Conservation (phyloP, 2,797 vertebrate genomes). For the Pteronotus mesoamericanus region DNA sequence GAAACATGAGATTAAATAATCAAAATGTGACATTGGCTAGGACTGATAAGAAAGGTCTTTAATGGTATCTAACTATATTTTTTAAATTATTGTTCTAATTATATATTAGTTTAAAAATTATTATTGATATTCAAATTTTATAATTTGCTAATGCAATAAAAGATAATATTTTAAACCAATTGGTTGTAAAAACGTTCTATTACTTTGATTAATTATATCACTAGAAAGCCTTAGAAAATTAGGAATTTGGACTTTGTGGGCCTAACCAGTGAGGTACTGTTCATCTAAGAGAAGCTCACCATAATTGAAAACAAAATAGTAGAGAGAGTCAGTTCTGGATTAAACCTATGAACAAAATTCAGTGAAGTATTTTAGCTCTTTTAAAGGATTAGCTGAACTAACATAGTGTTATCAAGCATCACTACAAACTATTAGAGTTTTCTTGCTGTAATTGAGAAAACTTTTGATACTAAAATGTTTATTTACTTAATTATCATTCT, state of each 20-base stretch:
- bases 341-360: background rate
- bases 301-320: background rate
- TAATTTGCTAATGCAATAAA: background rate
- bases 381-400: background rate
- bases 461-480: background rate
- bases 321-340: background rate
- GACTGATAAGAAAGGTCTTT: background rate
- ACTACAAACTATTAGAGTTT: background rate
- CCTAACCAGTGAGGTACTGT: background rate
- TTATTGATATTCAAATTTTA: background rate
- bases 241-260: background rate
- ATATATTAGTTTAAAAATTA: background rate
- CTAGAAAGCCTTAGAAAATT: background rate
- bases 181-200: background rate
- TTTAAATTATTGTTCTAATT: background rate
- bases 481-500: background rate
- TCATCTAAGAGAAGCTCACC: background rate
- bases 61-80: background rate
- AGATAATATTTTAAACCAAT: background rate
- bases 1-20: background rate
- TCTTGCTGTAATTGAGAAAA: background rate
- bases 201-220: background rate
- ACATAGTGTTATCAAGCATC: background rate
- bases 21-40: background rate
- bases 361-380: background rate